Conservation (phyloP, 1,140 invertebrate species). For the Cotesia typhae region DNA sequence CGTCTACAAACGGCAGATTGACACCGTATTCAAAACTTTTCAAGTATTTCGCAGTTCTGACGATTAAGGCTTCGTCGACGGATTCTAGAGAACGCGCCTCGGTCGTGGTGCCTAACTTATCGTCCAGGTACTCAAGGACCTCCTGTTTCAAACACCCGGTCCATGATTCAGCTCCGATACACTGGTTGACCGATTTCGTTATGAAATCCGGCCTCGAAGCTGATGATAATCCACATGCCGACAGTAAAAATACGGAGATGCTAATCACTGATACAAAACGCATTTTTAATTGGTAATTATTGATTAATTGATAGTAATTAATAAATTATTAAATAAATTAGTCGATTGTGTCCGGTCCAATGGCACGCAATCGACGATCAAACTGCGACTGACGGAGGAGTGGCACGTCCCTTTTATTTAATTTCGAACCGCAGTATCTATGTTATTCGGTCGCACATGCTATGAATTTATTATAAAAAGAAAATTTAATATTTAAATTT, state of each 20-base stretch:
- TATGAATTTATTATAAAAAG: conserved; percentile 60
- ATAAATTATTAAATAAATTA: conserved; percentile 20
- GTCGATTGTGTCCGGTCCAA: conserved; percentile 37
- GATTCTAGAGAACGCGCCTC: conserved; percentile 69
- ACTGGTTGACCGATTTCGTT: conserved; percentile 75
- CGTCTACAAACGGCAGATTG: conserved; percentile 70
- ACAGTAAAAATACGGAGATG: conserved; percentile 43
- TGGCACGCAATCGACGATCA: conserved; percentile 61
- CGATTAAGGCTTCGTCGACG: conserved; percentile 78
- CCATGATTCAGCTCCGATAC: conserved; percentile 72
- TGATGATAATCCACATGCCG: conserved; percentile 46
- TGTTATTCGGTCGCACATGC: conserved; percentile 67
- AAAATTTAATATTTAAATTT: conserved; percentile 40
- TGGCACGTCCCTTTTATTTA: conserved; percentile 66
- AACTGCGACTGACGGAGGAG: conserved; percentile 65
- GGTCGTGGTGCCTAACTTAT: conserved; percentile 71
- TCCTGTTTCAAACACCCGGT: conserved; percentile 77
- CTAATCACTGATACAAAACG: conserved; percentile 47
- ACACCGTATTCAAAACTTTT: conserved; percentile 76
- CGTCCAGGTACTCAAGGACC: conserved; percentile 77
- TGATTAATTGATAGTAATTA: neutral
- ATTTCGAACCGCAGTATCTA: conserved; percentile 62
- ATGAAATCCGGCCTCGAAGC: conserved; percentile 73
- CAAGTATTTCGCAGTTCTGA: conserved; percentile 74
- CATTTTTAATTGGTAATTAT: conserved; percentile 41